Evolutionary conservation across 2,888 invertebrate species (phyloP).

Genomic region (Ichneumoninae sp.): DNA sequence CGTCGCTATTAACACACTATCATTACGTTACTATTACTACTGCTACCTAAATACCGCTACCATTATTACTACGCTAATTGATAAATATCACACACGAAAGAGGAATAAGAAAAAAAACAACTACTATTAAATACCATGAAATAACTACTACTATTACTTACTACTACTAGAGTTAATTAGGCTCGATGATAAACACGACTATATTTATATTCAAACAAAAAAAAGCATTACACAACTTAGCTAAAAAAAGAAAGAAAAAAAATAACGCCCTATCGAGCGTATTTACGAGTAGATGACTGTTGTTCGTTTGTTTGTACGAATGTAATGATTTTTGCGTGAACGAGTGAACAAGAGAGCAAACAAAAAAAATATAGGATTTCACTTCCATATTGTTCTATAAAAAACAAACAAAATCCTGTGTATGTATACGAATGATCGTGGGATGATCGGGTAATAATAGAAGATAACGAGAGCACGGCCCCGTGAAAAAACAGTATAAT

Average conservation of each 20-base stretch:
- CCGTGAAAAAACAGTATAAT: slow-evolving; percentile 7
- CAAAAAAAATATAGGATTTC: slow-evolving; percentile 44
- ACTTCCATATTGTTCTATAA: slow-evolving; percentile 59
- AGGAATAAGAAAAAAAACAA: slow-evolving; percentile 34
- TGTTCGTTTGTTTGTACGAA: slow-evolving; percentile 73
- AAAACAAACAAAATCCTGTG: slow-evolving; percentile 50
- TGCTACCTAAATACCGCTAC: slow-evolving; percentile 72
- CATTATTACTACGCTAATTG: slow-evolving; percentile 70
- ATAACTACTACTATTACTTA: slow-evolving; percentile 73
- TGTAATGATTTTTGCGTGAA: slow-evolving; percentile 60
- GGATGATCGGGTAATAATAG: slow-evolving; percentile 44
- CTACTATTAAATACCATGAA: slow-evolving; percentile 57
- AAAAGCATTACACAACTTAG: slow-evolving; percentile 62
- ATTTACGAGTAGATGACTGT: slow-evolving; percentile 73
- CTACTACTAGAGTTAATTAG: slow-evolving; percentile 74
- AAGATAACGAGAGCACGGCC: slow-evolving; percentile 6
- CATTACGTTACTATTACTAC: slow-evolving; percentile 58
- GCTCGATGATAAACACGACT: slow-evolving; percentile 73
- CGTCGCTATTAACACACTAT: slow-evolving; percentile 6
- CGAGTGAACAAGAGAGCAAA: slow-evolving; percentile 31
- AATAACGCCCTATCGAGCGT: slow-evolving; percentile 29
- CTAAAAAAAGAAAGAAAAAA: slow-evolving; percentile 21
- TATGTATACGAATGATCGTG: slow-evolving; percentile 66
- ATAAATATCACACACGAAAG: slow-evolving; percentile 42
- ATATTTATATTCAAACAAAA: slow-evolving; percentile 80